Base-by-base conservation (phyloP, 2,113 vertebrate species). In the Heterochromis multidens region DNA sequence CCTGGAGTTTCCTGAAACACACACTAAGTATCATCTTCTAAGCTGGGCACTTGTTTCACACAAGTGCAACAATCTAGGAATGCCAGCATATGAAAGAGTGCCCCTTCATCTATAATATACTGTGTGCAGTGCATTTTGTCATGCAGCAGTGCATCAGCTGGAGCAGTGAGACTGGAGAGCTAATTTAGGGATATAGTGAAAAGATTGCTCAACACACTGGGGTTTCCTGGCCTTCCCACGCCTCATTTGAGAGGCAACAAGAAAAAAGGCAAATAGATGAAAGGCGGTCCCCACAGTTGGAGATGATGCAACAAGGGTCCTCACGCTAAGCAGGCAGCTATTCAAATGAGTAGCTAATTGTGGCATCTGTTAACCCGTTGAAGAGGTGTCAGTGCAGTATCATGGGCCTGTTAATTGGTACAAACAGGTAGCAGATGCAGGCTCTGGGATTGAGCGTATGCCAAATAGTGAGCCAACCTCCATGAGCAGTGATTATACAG, bases 301-400 rank as follows among this genome's bases (percentile, higher is more conserved):
- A 96, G 94, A 96, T 95, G 96, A 96, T 96, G 95, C 96, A 88
- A 83, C 84, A 63, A 93, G 94, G 94, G 95, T 95, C 87, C 46
- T 96, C 93, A 95, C 92, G 93, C 94, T 96, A 96, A 97, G 96
- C 95, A 96, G 96, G 94, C 95, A 95, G 94, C 94, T 93, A 94
- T 97, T 97, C 95, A 97, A 97, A 97, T 96, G 94, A 97, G 95
- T 95, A 95, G 94, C 95, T 97, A 95, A 97, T 97, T 97, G 97
- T 95, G 95, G 94, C 96, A 96, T 97, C 96, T 97, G 92, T 97
- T 97, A 97, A 97, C 96, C 94, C 95, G 90, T 90, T 95, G 95
- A 96, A 94, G 91, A 95, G 91, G 94, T 89, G 94, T 93, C 93
- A 92, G 89, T 72, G 87, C 91, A 85, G 93, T 91, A 93, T 95